Evolutionary conservation across 2,113 vertebrate species (phyloP), one percentile per base, ranked within the genome.

Genomic region (Lanius ludovicianus): DNA sequence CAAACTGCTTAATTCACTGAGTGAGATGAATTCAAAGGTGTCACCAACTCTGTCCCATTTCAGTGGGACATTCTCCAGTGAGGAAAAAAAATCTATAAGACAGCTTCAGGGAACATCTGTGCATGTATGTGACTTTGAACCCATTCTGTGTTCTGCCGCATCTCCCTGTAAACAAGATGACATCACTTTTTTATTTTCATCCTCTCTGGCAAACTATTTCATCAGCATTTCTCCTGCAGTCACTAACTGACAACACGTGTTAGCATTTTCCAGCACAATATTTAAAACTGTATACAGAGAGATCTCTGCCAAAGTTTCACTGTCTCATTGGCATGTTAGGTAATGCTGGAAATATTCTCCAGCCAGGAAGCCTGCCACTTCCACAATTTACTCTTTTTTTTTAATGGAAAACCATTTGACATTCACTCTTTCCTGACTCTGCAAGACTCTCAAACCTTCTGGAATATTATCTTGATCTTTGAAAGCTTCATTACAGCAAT

Each of bases 81-180:
- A 56, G 33, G 19, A 31, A 22, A 87, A 71, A 62, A 59, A 76
- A 52, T 31, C 46, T 86, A 25, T n/a, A 69, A 73, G 53, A 64
- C 2, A 0, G 62, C 19, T 85, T 83, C 50, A 53, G 25, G 30
- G 65, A 89, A 76, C 19, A 79, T 84, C 35, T 90, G 87, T 50
- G 31, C 65, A 42, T 70, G 6, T 20, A 42, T 41, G 55, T 47
- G 75, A 49, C 71, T 88, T 59, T 88, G 52, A 87, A 94, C 46
- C 10, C 55, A 47, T 50, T 74, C 81, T 67, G 41, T 9, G 11
- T 77, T 95, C 70, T 87, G 84, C 31, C 50, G 33, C 86, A 78
- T 18, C 39, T 94, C 84, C 22, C n/a, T 87, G 57, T 93, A 97
- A 98, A 97, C 89, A 97, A 95, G 73, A 97, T 92, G 55, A 95